Percentiles rank a stretch among this genome's conserved stretches.
Evolutionary conservation across 2,113 vertebrate genomes (phyloP).

Genomic region (Plectropomus leopardus): DNA sequence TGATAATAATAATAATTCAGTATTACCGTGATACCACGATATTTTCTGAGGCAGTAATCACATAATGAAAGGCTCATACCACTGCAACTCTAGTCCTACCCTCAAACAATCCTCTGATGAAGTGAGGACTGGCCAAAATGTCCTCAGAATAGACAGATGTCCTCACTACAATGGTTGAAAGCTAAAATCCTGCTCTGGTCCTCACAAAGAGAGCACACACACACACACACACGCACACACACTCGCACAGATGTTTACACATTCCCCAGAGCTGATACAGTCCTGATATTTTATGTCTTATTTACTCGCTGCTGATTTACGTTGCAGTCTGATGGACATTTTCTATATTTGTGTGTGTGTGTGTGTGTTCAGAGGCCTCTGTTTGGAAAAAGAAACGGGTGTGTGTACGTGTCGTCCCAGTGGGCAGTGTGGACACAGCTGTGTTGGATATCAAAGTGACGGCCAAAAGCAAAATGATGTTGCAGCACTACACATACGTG

Average conservation of each 20-base stretch:
- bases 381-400: slow-evolving; percentile 90
- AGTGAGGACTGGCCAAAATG: not conserved
- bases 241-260: not conserved
- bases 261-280: not conserved
- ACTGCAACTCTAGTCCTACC: no score
- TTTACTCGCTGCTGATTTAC: not conserved
- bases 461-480: slow-evolving; percentile 87
- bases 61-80: no score
- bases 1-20: no score
- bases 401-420: slow-evolving; percentile 84
- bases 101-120: no score
- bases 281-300: not conserved
- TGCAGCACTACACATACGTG: slow-evolving; percentile 89
- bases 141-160: not conserved
- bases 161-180: not conserved
- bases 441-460: slow-evolving; percentile 89
- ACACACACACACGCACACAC: not conserved
- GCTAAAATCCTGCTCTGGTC: not conserved
- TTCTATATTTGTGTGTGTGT: slow-evolving; percentile 28
- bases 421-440: slow-evolving; percentile 80
- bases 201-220: not conserved
- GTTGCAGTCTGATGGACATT: slow-evolving; percentile 4
- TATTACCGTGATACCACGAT: no score
- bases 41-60: no score
- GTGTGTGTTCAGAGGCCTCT: slow-evolving; percentile 78